A percentile compares a stretch with the other conserved stretches of the same genome.
Evolutionary conservation across 2,888 invertebrate genomes (phyloP).

Genomic region (Mythimna pallens): DNA sequence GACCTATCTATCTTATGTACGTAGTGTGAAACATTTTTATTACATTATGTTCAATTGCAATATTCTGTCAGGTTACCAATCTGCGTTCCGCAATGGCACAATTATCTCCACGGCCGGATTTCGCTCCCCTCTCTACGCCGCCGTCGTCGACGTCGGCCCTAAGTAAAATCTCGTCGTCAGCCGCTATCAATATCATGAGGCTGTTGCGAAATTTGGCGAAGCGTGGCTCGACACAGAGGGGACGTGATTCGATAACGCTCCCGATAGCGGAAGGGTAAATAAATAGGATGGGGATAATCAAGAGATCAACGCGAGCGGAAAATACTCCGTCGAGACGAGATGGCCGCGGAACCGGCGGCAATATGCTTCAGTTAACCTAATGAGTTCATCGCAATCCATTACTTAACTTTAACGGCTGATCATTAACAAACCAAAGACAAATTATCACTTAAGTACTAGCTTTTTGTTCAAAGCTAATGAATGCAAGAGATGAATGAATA

Average conservation of each 20-base stretch:
- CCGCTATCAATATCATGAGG: conserved; percentile 12
- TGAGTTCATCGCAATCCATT: conserved; percentile 1
- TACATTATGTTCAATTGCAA: not conserved
- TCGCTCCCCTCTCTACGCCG: not conserved
- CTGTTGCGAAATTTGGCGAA: conserved; percentile 27
- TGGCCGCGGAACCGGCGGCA: not conserved
- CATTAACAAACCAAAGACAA: not conserved
- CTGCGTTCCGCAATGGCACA: conserved; percentile 16
- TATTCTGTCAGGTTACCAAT: not conserved
- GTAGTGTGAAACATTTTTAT: conserved; percentile 1
- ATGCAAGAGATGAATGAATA: conserved; percentile 5
- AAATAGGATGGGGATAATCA: conserved; percentile 63
- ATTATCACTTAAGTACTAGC: conserved; percentile 4
- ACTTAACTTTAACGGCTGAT: not conserved
- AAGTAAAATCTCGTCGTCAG: conserved; percentile 23
- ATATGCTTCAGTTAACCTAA: not conserved
- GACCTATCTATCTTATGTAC: not conserved
- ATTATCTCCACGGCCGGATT: conserved; percentile 13
- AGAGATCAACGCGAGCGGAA: conserved; percentile 59
- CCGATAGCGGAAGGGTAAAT: conserved; percentile 29
- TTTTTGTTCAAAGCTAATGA: too few species aligned
- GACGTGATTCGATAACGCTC: conserved; percentile 44
- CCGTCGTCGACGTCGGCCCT: not conserved
- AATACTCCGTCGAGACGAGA: conserved; percentile 27
- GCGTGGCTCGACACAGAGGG: conserved; percentile 9